Base-by-base conservation (phyloP, 2,113 vertebrate species). In the Hydropotes inermis region DNA sequence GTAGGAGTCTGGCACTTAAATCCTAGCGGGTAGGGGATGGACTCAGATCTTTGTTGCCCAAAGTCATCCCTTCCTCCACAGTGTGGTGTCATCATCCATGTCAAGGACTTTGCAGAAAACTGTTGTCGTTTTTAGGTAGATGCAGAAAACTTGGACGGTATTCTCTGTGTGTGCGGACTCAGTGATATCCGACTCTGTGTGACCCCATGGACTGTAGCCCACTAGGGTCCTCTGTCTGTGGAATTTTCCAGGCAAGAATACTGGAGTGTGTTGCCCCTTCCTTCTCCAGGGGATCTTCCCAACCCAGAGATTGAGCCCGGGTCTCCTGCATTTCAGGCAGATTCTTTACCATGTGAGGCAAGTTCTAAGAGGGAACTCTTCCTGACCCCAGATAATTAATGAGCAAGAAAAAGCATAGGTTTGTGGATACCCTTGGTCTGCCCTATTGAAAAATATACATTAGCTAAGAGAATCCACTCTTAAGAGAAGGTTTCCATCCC, bases 361-460 rank as follows among this genome's bases (percentile, higher is more conserved):
- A 58, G 43, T 96, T 92, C 96, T 89, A 96, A 86, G 52, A 43
- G 58, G 70, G 74, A 91, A 97, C 28, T 81, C 86, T 25, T 92
- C 58, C 16, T 83, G 43, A 11, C 74, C 93, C 95, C 61, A 94
- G 81, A 70, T 97, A 94, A 97, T 83, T 27, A 96, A 74, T 50
- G 36, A 78, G 25, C 11, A 90, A 28, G 95, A 93, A 43, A 94
- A 96, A 95, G 88, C 95, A 95, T 70, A 95, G 64, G 64, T 36
- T 33, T 28, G 8, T 89, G 79, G 87, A 7, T 86, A 25, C 7
- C 85, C 8, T 47, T 55, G 90, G 92, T 27, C 70, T 96, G 33
- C 60, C 12, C 79, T 70, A 55, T 16, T 89, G 87, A 79, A 93
- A 93, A 79, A 15, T n/a, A 21, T 47, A 21, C 47, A 3, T 78